These are phyloP conservation scores for Tetramorium parvispinum DNA, from an alignment of 1,140 invertebrate genomes.

Conservation along the genomic window DNA sequence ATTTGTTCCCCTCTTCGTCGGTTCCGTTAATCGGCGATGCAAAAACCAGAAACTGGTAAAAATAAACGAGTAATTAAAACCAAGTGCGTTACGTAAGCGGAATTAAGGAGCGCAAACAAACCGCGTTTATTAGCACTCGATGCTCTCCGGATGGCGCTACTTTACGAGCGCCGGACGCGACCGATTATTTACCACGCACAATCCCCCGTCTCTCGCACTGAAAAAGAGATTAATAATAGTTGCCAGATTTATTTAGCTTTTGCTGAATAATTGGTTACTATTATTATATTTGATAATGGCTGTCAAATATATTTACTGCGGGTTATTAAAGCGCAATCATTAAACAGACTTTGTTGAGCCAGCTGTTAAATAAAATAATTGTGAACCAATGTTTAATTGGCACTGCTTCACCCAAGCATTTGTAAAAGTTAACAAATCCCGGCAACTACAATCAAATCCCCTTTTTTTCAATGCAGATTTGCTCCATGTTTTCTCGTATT, in stretches of 20 bases:
- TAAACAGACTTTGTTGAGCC: too few relatives aligned
- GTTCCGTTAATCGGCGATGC: neutral
- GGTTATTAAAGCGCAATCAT: too few relatives aligned
- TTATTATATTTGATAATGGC: too few relatives aligned
- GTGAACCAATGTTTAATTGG: too few relatives aligned
- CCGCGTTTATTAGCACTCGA: slow-evolving; percentile 26
- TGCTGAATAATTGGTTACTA: too few relatives aligned
- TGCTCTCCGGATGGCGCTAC: slow-evolving; percentile 28
- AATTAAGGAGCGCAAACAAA: slow-evolving; percentile 23
- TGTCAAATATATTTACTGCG: too few relatives aligned
- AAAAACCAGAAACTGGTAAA: neutral
- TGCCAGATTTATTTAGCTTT: too few relatives aligned
- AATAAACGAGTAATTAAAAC: slow-evolving; percentile 18
- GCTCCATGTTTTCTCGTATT: neutral
- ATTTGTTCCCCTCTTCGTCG: neutral
- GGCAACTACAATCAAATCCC: too few relatives aligned
- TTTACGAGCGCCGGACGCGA: slow-evolving; percentile 14
- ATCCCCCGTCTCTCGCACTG: neutral
- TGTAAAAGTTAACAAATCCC: too few relatives aligned
- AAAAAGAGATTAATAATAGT: too few relatives aligned
- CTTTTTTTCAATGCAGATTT: neutral
- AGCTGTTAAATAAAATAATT: too few relatives aligned
- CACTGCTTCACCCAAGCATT: too few relatives aligned
- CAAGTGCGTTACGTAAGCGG: neutral
- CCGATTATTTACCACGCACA: slow-evolving; percentile 18